Conservation (phyloP, 2,113 vertebrate species). For the Probosciger aterrimus region DNA sequence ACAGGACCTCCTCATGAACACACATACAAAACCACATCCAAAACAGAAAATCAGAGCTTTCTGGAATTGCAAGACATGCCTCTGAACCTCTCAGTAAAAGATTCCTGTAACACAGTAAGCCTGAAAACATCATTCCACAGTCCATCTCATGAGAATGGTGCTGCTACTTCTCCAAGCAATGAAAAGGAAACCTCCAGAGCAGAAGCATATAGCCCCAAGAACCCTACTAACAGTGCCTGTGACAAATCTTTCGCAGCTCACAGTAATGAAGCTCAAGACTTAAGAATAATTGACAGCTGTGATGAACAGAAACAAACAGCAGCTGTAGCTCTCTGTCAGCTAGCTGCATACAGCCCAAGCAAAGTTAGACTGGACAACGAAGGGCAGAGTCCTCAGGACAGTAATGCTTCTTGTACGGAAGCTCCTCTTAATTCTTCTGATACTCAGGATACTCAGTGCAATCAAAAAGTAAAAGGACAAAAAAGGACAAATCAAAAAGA, state of each 20-base stretch:
- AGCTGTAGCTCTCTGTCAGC: slow-evolving; percentile 91
- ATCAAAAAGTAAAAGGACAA: slow-evolving; percentile 63
- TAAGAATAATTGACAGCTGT: slow-evolving; percentile 73
- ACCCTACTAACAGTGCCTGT: rapidly evolving
- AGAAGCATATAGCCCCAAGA: not conserved
- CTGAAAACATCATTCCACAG: not conserved
- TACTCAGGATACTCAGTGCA: slow-evolving; percentile 12
- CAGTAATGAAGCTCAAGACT: not conserved
- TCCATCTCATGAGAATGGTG: not conserved
- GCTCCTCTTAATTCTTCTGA: not conserved
- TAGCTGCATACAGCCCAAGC: slow-evolving; percentile 81
- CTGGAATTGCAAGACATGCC: slow-evolving; percentile 78
- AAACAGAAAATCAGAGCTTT: slow-evolving; percentile 41
- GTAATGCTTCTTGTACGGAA: not conserved
- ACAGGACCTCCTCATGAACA: not conserved
- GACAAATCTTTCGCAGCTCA: not conserved
- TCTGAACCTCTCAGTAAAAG: slow-evolving; percentile 89
- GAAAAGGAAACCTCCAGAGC: not conserved
- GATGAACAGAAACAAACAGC: slow-evolving; percentile 92
- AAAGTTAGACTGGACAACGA: not conserved
- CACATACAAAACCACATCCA: not conserved
- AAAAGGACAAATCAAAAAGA: slow-evolving; percentile 80
- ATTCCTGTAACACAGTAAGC: slow-evolving; percentile 60
- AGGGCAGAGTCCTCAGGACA: slow-evolving; percentile 38
- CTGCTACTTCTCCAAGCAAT: not conserved